These are phyloP conservation scores for Erannis defoliaria DNA, from an alignment of 2,888 invertebrate species.

Conservation along the genomic window DNA sequence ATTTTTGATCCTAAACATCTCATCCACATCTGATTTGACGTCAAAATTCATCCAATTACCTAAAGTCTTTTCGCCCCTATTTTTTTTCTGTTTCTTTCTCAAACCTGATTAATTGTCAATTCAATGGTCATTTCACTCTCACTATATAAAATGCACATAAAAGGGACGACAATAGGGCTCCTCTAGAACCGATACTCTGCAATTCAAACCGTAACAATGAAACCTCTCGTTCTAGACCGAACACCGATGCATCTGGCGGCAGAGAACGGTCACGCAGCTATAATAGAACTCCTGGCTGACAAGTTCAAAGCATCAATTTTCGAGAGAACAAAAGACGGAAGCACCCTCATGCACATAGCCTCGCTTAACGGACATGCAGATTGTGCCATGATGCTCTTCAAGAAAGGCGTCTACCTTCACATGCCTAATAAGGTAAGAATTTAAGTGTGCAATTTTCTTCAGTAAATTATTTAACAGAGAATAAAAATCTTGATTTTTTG, in stretches of 20 bases:
- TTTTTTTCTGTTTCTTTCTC: no score
- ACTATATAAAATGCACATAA: background rate
- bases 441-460: no score
- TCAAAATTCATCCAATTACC: no score
- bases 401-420: constrained; percentile 99
- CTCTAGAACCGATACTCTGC: background rate
- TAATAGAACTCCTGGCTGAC: constrained; percentile 98
- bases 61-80: no score
- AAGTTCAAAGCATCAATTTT: constrained; percentile 99
- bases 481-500: no score
- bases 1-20: no score
- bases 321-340: constrained; percentile 98
- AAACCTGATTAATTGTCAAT: no score
- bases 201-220: background rate
- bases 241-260: constrained; percentile 99
- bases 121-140: no score
- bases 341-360: constrained; percentile 99
- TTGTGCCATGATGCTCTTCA: constrained; percentile 99
- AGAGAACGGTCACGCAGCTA: constrained; percentile 97
- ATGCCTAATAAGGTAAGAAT: constrained; percentile 97
- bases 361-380: constrained; percentile 99
- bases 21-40: no score
- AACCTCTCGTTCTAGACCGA: constrained; percentile 88
- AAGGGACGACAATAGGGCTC: background rate
- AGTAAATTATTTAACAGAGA: no score